Percentiles rank a stretch among this genome's conserved stretches.
These are phyloP conservation scores for Dolichotis patagonum DNA, from an alignment of 2,113 vertebrate species.

Conservation along the genomic window DNA sequence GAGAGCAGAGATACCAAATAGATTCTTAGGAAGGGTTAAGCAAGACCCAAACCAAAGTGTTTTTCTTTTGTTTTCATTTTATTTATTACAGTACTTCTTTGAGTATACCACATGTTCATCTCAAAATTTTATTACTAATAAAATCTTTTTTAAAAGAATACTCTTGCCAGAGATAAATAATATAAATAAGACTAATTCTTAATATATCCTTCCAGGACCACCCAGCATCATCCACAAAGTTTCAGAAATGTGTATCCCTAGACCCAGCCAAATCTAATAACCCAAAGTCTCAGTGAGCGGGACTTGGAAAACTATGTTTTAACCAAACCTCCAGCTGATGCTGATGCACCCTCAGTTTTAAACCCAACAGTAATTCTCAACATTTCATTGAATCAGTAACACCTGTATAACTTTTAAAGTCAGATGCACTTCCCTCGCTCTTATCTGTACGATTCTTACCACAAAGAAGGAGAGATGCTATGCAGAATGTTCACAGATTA, in stretches of 20 bases:
- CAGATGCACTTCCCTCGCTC: not conserved
- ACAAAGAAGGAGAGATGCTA: not conserved
- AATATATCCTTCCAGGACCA: not conserved
- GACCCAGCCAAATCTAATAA: not conserved
- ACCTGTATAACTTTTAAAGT: not conserved
- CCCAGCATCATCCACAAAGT: not conserved
- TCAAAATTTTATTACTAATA: slow-evolving; percentile 3
- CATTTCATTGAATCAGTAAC: not conserved
- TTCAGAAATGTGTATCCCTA: not conserved
- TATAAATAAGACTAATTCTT: not conserved
- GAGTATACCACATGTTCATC: not conserved
- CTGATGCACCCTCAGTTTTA: not conserved
- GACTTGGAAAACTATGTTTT: not conserved
- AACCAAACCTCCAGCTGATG: not conserved
- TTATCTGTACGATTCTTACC: not conserved
- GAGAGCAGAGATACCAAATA: not conserved
- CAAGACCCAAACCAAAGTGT: not conserved
- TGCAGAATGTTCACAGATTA: not conserved
- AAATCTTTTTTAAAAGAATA: slow-evolving; percentile 19
- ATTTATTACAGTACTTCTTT: not conserved
- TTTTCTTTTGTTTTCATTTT: slow-evolving; percentile 9
- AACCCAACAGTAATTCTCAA: not conserved
- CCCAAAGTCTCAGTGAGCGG: not conserved
- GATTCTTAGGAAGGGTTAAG: not conserved
- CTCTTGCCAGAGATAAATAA: not conserved